Evolutionary conservation across 2,888 invertebrate species (phyloP), one percentile per base, ranked within the genome.

Genomic region (Rambutsinella grinnellia): DNA sequence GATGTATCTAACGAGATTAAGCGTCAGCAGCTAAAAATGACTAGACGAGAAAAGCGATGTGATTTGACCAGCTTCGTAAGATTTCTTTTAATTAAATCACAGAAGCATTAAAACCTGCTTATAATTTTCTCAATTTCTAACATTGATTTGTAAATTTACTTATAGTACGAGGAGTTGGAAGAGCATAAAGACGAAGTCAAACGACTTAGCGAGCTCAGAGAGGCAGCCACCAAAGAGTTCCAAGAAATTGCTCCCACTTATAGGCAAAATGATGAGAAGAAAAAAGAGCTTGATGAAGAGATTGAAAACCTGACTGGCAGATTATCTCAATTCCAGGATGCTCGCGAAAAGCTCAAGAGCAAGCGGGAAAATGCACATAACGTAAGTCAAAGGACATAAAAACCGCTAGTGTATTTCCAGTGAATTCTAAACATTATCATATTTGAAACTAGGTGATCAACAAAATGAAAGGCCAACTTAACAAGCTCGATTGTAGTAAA

Each of bases 31-130:
- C 21, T 17, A 6, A 56, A 24, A 51, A 75, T 75, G 17, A 54
- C 27, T 36, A 19, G 56, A 8, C 53, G 47, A 15, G 8, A 56
- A 19, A 67, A 62, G 27, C 46, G 21, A 0, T 27, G 53, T 19
- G 75, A 75, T 60, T 67, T 75, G n/a, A 68, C 23, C 3, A 67
- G 75, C 49, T 75, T 23, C n/a, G 75, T 75, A 68, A 67, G 75
- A n/a, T n/a, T n/a, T n/a, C n/a, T n/a, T n/a, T n/a, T n/a, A n/a
- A n/a, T n/a, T n/a, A n/a, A n/a, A n/a, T n/a, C n/a, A n/a, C n/a
- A n/a, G n/a, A n/a, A n/a, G n/a, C n/a, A n/a, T n/a, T n/a, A n/a
- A n/a, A n/a, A n/a, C n/a, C n/a, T n/a, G n/a, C n/a, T n/a, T n/a
- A n/a, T n/a, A n/a, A n/a, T n/a, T n/a, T n/a, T n/a, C n/a, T n/a